Percentiles rank a stretch among this genome's conserved stretches.
Conservation (phyloP, 2,113 vertebrate species). For the Amblyopsis rosae region DNA sequence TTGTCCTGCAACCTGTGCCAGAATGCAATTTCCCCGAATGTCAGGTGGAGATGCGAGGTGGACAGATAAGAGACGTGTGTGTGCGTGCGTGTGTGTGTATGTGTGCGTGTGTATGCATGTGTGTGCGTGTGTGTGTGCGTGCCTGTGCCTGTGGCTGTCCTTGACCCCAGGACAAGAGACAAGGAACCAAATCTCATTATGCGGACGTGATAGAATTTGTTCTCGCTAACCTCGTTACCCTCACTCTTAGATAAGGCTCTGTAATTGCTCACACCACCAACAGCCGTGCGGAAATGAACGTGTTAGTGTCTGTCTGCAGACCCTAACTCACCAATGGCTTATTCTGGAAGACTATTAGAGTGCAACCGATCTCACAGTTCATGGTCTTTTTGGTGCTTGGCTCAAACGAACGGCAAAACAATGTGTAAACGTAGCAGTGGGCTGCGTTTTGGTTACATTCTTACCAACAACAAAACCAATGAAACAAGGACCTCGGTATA, state of each 20-base stretch:
- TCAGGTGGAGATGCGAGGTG: slow-evolving; percentile 71
- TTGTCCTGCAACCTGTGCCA: slow-evolving; percentile 48
- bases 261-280: slow-evolving; percentile 76
- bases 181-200: slow-evolving; percentile 74
- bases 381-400: no score
- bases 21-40: slow-evolving; percentile 80
- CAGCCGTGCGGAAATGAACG: slow-evolving; percentile 39
- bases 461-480: no score
- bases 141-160: slow-evolving; percentile 46
- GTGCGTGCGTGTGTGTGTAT: slow-evolving; percentile 21
- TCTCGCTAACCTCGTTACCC: slow-evolving; percentile 81
- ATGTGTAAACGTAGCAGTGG: no score
- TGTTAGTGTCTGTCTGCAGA: slow-evolving; percentile 36
- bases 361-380: no score
- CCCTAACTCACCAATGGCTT: neutral
- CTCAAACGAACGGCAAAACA: no score
- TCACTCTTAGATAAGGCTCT: slow-evolving; percentile 74
- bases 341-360: no score
- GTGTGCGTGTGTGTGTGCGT: slow-evolving; percentile 12
- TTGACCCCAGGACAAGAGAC: slow-evolving; percentile 61
- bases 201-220: slow-evolving; percentile 77
- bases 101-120: neutral
- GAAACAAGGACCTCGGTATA: no score
- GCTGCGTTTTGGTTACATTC: no score
- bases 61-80: slow-evolving; percentile 67